phyloP scores from a whole-genome alignment of 2,113 vertebrate genomes.

The Neodontobutis hainanensis region DNA sequence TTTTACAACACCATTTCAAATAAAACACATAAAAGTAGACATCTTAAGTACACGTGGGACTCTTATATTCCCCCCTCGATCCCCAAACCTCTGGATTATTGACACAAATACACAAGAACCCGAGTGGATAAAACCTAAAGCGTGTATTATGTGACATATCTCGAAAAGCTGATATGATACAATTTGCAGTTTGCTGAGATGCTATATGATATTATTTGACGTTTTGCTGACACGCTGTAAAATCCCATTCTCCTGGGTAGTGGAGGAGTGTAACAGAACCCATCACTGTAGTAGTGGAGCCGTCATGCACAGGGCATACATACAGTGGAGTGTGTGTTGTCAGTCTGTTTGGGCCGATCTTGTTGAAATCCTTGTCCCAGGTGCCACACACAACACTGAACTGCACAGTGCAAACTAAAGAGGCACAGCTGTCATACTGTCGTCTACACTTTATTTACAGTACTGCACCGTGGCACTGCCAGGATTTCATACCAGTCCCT shows the following conservation, averaged over 20 bases:
- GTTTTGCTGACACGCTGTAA: constrained; percentile 17
- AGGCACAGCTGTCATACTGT: constrained; percentile 24
- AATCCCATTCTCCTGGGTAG: not conserved
- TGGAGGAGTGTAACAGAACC: constrained; percentile 29
- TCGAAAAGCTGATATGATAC: constrained; percentile 5
- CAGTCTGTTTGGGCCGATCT: constrained; percentile 23
- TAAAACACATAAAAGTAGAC: not conserved
- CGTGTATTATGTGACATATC: not conserved
- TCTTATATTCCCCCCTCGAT: not conserved
- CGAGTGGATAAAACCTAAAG: not conserved
- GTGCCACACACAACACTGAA: constrained; percentile 24
- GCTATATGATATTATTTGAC: constrained; percentile 2
- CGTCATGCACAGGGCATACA: not conserved
- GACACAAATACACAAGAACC: not conserved
- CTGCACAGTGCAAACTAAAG: constrained; percentile 24
- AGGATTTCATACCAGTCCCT: not conserved
- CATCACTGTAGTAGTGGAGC: constrained; percentile 20
- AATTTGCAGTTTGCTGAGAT: constrained; percentile 1
- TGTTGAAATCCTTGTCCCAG: constrained; percentile 13
- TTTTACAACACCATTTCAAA: not conserved
- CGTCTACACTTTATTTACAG: constrained; percentile 32
- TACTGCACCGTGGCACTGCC: not conserved
- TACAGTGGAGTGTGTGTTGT: constrained; percentile 18
- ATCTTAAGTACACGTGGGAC: not conserved
- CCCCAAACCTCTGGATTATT: not conserved